A percentile compares a stretch with the other conserved stretches of the same genome.
phyloP scores from a whole-genome alignment of 2,113 vertebrate genomes.

The Forbesichthys agassizii region DNA sequence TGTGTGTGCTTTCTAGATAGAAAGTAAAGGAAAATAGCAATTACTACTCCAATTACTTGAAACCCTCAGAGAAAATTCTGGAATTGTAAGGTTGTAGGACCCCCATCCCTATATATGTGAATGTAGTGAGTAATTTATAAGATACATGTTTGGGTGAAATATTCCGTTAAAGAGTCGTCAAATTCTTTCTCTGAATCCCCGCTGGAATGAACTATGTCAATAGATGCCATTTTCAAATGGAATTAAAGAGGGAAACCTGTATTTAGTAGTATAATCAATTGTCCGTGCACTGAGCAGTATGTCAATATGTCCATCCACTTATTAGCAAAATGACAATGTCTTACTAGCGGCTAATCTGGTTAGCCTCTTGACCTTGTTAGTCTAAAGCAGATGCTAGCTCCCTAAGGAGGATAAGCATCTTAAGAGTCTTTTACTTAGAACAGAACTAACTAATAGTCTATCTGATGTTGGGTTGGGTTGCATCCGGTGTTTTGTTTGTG shows the following conservation, averaged over 20 bases:
- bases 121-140: background rate
- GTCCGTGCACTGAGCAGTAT: conserved; percentile 14
- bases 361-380: conserved; percentile 35
- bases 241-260: conserved; percentile 27
- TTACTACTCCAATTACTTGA: background rate
- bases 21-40: conserved; percentile 13
- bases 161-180: background rate
- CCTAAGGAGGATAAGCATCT: conserved; percentile 19
- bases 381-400: conserved; percentile 1
- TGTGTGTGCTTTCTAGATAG: background rate
- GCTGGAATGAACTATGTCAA: conserved; percentile 20
- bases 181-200: background rate
- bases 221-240: conserved; percentile 9
- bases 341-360: conserved; percentile 42
- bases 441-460: background rate
- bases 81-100: background rate
- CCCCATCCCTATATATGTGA: background rate
- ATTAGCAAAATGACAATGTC: conserved; percentile 23
- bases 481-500: background rate
- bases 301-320: conserved; percentile 17
- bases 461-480: background rate
- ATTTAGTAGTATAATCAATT: conserved; percentile 32
- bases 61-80: background rate
- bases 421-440: conserved; percentile 7
- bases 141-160: background rate